Percentiles rank a stretch among this genome's conserved stretches.
Conservation (phyloP, 2,797 vertebrate genomes). For the Calcarius lapponicus region DNA sequence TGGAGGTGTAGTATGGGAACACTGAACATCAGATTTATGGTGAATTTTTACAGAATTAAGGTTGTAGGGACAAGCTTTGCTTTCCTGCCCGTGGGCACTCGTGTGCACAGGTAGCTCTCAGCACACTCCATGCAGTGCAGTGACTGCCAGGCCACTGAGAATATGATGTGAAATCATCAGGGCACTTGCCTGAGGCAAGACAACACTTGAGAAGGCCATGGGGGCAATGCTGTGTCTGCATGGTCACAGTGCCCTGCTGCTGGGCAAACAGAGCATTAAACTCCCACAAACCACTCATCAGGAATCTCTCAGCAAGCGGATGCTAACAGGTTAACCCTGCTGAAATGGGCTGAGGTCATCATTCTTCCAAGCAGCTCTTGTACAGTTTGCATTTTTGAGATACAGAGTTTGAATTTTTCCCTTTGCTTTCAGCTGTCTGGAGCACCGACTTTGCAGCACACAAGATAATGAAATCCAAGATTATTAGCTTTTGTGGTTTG, state of each 20-base stretch:
- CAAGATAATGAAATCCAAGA: slow-evolving; percentile 11
- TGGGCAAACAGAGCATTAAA: background rate
- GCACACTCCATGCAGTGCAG: background rate
- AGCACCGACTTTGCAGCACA: background rate
- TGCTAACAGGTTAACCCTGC: background rate
- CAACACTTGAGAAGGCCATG: background rate
- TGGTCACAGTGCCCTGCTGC: background rate
- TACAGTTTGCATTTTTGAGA: background rate
- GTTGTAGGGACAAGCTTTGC: background rate
- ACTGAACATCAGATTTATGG: background rate
- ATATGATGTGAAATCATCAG: background rate
- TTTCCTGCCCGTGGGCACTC: background rate
- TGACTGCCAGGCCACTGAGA: background rate
- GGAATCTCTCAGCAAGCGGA: background rate
- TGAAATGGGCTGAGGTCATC: background rate
- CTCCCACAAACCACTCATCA: background rate
- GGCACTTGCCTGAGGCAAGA: background rate
- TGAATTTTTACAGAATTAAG: background rate
- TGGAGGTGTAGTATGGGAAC: background rate
- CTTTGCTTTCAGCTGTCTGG: background rate
- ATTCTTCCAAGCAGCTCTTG: background rate
- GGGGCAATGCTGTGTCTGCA: background rate
- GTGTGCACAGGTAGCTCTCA: background rate
- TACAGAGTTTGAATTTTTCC: background rate
- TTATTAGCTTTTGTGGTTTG: slow-evolving; percentile 46